Percentiles rank a stretch among this genome's conserved stretches.
Conservation (phyloP, 2,888 invertebrate species). For the Arge pagana region DNA sequence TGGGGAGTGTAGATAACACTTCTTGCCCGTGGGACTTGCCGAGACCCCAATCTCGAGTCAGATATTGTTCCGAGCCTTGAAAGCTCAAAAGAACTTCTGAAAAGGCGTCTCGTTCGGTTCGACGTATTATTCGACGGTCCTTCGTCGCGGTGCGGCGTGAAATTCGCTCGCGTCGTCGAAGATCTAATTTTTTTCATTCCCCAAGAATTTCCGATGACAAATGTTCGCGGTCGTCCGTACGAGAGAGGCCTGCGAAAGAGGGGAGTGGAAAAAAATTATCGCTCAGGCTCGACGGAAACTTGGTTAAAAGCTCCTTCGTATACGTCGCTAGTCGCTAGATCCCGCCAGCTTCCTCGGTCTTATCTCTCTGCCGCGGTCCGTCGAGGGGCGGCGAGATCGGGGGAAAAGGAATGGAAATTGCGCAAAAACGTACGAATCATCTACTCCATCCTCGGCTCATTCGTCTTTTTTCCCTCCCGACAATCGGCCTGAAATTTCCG, state of each 20-base stretch:
- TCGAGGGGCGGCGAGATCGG: too few relatives aligned
- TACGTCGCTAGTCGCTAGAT: too few relatives aligned
- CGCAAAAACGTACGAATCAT: too few relatives aligned
- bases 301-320: slow-evolving; percentile 1
- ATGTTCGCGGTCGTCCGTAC: not conserved
- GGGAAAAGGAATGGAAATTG: too few relatives aligned
- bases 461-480: too few relatives aligned
- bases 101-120: slow-evolving; percentile 47
- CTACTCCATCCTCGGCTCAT: too few relatives aligned
- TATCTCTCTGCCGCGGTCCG: too few relatives aligned
- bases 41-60: slow-evolving; percentile 52
- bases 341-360: too few relatives aligned
- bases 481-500: too few relatives aligned
- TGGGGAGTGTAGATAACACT: slow-evolving; percentile 51
- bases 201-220: slow-evolving; percentile 13
- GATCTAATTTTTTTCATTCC: slow-evolving; percentile 22
- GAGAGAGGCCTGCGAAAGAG: not conserved
- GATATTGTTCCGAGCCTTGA: slow-evolving; percentile 54
- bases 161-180: slow-evolving; percentile 35
- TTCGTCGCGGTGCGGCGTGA: slow-evolving; percentile 46
- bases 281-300: not conserved
- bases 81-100: slow-evolving; percentile 52
- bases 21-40: slow-evolving; percentile 48
- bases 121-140: slow-evolving; percentile 46
- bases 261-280: slow-evolving; percentile 2